Evolutionary conservation across 2,797 vertebrate species (phyloP).

Genomic region (Xenops minutus): DNA sequence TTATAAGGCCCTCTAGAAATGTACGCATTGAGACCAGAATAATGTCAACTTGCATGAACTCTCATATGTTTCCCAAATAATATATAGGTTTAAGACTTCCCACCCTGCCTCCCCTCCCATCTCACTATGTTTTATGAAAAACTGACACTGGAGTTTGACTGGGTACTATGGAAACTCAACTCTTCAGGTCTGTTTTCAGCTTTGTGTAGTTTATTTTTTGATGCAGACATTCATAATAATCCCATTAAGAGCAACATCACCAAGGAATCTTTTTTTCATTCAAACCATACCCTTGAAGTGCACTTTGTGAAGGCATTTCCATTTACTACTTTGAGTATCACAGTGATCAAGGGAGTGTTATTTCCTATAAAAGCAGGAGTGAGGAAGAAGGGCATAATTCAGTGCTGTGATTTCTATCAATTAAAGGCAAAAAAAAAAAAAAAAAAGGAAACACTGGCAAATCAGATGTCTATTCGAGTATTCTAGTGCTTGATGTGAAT

Average conservation of each 20-base stretch:
- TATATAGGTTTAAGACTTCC: background rate
- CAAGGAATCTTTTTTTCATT: background rate
- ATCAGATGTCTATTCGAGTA: background rate
- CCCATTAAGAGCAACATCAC: background rate
- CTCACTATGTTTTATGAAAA: background rate
- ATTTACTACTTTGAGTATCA: background rate
- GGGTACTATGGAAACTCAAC: background rate
- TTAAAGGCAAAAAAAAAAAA: background rate
- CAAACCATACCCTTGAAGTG: background rate
- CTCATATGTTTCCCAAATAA: background rate
- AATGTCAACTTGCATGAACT: background rate
- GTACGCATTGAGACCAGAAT: background rate
- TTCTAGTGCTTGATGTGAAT: background rate
- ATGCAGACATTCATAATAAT: background rate
- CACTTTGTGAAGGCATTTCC: background rate
- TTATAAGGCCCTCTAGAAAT: background rate
- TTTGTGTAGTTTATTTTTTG: background rate
- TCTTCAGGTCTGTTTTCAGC: background rate
- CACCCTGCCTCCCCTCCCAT: background rate
- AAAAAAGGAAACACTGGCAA: background rate
- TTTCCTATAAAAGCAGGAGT: background rate
- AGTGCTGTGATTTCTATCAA: background rate
- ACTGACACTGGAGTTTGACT: background rate
- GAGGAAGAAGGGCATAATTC: background rate
- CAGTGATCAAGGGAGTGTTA: background rate